Evolutionary conservation across 2,888 invertebrate genomes (phyloP), one percentile per base, ranked within the genome.

Genomic region (Sympetrum striolatum): DNA sequence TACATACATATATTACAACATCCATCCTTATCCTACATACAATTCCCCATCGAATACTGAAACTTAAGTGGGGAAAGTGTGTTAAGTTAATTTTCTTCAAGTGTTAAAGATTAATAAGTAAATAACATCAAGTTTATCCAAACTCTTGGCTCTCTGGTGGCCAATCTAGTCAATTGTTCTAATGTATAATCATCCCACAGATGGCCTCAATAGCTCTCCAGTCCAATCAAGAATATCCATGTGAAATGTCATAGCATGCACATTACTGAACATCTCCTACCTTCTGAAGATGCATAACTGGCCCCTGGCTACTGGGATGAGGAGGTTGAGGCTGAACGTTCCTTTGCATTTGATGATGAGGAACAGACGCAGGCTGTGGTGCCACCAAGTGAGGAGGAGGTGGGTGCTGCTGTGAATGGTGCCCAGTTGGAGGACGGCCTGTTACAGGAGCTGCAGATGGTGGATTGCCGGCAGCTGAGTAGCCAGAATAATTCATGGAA

Each of bases 401-500:
- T 31, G 91, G 81, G 31, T 91, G 92, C 80, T 91, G 92, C 37
- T 91, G 92, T 73, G 91, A 91, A 79, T 82, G 92, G 3, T 94
- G 94, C 53, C 94, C 94, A 91, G 94, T 94, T 3, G 95, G 80
- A 95, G 12, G 94, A 94, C 93, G 95, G 94, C 35, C 95, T 95
- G 86, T 95, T 94, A 39, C 94, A 95, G 91, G 93, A 95, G 91
- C 94, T 95, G 92, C 92, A 94, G 92, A 92, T 95, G 92, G 92
- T 93, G 92, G 92, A 94, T 12, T 93, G 92, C 35, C 92, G 22
- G 82, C 31, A 14, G 53, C 22, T 12, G 60, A 18, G n/a, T 86
- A 86, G 12, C 86, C 86, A 91, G 92, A 86, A 86, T 91, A 90
- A 90, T 91, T 79, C 90, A 60, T 91, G 73, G 91, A 91, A 91